Evolutionary conservation across 2,888 invertebrate species (phyloP).

Genomic region (Platypus cylindrus): DNA sequence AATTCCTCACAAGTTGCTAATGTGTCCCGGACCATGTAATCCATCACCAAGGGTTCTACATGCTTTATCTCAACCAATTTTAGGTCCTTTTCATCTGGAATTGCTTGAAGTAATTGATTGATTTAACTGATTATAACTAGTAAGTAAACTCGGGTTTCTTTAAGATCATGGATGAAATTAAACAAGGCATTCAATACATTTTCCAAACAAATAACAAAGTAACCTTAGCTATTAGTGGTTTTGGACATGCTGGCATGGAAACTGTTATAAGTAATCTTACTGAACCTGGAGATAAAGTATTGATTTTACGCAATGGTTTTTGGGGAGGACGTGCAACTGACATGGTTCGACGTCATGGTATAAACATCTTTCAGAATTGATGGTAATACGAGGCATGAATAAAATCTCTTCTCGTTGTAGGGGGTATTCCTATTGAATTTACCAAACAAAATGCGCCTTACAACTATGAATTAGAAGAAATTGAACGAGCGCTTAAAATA

Average conservation of each 20-base stretch:
- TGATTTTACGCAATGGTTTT: conserved; percentile 65
- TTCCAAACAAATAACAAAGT: conserved; percentile 76
- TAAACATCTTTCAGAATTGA: too few relatives aligned
- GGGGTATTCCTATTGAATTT: conserved; percentile 36
- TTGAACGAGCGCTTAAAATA: conserved; percentile 51
- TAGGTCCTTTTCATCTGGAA: conserved; percentile 67
- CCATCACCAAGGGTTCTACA: conserved; percentile 50
- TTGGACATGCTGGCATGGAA: conserved; percentile 74
- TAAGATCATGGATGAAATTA: conserved; percentile 72
- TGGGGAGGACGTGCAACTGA: conserved; percentile 75
- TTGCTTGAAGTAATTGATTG: conserved; percentile 48
- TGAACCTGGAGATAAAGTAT: conserved; percentile 58
- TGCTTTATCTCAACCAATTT: conserved; percentile 47
- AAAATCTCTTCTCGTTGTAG: too few relatives aligned
- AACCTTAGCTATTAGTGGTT: conserved; percentile 68
- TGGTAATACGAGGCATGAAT: too few relatives aligned
- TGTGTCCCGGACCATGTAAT: conserved; percentile 70
- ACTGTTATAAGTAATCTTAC: conserved; percentile 68
- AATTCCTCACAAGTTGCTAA: conserved; percentile 50
- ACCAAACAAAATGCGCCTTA: conserved; percentile 24
- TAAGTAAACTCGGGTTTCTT: too few relatives aligned
- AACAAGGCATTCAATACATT: conserved; percentile 66
- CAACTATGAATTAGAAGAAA: conserved; percentile 47
- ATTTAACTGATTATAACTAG: too few relatives aligned
- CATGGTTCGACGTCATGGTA: conserved; percentile 61